A percentile compares a stretch with the other conserved stretches of the same genome.
Evolutionary conservation across 2,888 invertebrate species (phyloP).

Genomic region (Aphodius granarius): DNA sequence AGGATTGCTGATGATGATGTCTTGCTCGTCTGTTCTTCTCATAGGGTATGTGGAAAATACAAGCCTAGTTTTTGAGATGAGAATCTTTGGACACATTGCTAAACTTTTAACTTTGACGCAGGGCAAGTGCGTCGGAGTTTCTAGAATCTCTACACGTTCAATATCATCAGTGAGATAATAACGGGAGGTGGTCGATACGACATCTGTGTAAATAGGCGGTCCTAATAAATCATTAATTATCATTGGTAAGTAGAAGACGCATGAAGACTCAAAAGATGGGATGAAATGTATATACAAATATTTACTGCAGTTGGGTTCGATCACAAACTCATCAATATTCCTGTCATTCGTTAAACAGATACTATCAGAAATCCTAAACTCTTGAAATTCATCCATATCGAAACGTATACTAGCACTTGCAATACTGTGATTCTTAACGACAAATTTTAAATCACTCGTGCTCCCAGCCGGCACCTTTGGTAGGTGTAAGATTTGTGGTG

Average conservation of each 20-base stretch:
- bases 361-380: background rate
- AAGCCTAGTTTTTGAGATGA: slow-evolving; percentile 7
- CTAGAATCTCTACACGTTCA: background rate
- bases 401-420: slow-evolving; percentile 4
- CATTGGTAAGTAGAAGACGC: slow-evolving; percentile 10
- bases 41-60: background rate
- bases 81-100: slow-evolving; percentile 4
- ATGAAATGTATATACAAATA: slow-evolving; percentile 12
- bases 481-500: background rate
- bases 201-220: background rate
- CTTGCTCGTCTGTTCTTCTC: background rate
- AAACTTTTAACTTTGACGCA: slow-evolving; percentile 1
- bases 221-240: slow-evolving; percentile 12
- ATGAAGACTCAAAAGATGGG: background rate
- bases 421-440: slow-evolving; percentile 1
- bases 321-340: background rate
- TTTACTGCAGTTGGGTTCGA: background rate
- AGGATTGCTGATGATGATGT: slow-evolving; percentile 7
- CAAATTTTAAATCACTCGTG: background rate
- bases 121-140: background rate
- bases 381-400: slow-evolving; percentile 3
- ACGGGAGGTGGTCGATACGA: background rate
- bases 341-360: background rate
- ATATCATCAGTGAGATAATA: background rate
- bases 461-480: slow-evolving; percentile 6